Conservation (phyloP, 2,113 vertebrate genomes). For the Mungos mungo region DNA sequence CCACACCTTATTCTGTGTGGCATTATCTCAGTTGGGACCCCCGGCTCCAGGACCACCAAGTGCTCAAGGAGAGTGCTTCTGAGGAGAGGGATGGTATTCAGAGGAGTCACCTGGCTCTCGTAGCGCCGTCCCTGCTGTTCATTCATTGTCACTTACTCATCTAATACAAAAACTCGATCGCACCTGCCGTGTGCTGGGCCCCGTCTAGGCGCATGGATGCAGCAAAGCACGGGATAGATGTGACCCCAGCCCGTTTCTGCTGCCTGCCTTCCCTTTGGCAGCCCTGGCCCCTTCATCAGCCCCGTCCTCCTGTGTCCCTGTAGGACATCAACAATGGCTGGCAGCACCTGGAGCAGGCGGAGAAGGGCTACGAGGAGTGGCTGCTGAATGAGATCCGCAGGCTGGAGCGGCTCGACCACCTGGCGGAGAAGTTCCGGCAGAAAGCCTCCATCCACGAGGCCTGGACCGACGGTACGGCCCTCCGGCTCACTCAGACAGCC, state of each 20-base stretch:
- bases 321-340: constrained; percentile 94
- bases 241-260: neutral
- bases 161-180: neutral
- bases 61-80: neutral
- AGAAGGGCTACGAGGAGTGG: constrained; percentile 97
- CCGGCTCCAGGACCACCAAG: neutral
- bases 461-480: constrained; percentile 90
- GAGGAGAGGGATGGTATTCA: too few relatives aligned
- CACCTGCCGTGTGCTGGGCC: neutral
- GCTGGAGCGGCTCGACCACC: constrained; percentile 94
- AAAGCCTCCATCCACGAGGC: constrained; percentile 95
- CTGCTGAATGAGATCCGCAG: constrained; percentile 94
- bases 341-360: constrained; percentile 94
- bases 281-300: neutral
- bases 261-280: too few relatives aligned
- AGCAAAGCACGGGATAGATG: neutral
- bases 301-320: neutral
- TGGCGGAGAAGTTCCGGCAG: constrained; percentile 96
- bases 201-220: neutral
- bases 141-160: neutral
- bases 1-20: neutral
- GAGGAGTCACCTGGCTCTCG: too few relatives aligned
- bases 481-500: fast-evolving
- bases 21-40: neutral
- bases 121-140: fast-evolving